phyloP scores from a whole-genome alignment of 2,888 invertebrate genomes.

The Glyphotaelius pellucidus region DNA sequence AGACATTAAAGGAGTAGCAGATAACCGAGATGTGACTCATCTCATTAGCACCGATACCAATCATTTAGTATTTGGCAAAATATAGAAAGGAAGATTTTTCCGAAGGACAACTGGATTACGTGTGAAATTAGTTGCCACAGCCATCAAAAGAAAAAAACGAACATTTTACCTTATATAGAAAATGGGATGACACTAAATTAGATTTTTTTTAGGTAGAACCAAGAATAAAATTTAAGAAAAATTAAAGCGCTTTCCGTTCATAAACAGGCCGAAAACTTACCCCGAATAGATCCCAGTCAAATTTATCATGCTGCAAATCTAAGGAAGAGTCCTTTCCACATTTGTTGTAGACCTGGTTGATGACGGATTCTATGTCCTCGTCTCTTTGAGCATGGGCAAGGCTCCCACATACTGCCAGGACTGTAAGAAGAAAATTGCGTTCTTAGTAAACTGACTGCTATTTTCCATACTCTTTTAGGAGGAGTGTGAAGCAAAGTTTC shows the following conservation, averaged over 20 bases:
- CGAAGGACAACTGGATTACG: too few species aligned
- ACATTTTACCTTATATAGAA: too few species aligned
- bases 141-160: too few species aligned
- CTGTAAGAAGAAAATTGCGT: not conserved
- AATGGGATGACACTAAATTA: too few species aligned
- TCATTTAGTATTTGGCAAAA: too few species aligned
- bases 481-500: not conserved
- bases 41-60: too few species aligned
- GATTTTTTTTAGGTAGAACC: not conserved
- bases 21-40: too few species aligned
- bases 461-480: not conserved
- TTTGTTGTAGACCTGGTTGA: not conserved
- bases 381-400: not conserved
- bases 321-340: not conserved
- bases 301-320: not conserved
- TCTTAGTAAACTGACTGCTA: not conserved
- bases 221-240: not conserved
- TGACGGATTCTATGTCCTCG: not conserved
- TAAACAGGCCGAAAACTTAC: not conserved
- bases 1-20: too few species aligned
- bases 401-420: not conserved
- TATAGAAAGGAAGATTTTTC: too few species aligned
- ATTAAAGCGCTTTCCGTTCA: not conserved
- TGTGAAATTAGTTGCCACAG: too few species aligned
- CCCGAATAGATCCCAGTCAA: constrained; percentile 28